Base-by-base conservation (phyloP, 2,797 vertebrate genomes). In the Amblyraja radiata region DNA sequence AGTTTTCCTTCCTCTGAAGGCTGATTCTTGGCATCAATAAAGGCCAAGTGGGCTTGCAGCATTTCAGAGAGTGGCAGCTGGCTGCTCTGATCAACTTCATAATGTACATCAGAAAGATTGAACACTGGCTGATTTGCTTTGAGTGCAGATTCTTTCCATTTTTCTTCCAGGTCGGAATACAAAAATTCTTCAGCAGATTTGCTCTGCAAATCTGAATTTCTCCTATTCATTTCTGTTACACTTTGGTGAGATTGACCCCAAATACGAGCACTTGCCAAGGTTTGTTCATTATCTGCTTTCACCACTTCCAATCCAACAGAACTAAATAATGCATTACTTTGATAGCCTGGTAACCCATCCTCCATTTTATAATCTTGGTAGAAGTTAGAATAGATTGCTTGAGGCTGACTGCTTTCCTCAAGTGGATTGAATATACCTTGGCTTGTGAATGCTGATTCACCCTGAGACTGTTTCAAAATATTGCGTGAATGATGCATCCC, bases 1-100 rank as follows among this genome's bases (percentile, higher is more conserved):
- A 94, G 94, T 0, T 93, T 94, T 74, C 95, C 95, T 94, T 96
- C 95, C 58, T 92, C 23, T 36, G 76, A 76, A 58, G 39, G 39
- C 9, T 58, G 21, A 54, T 10, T 88, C 6, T 10, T 1, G 39
- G 8, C 73, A 76, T 92, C 71, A 58, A 18, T 92, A 68, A 23
- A 10, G 74, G 23, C 39, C 39, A 58, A 11, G 28, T 76, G 23
- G 28, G 46, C 32, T 74, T 54, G 36, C 39, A 74, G 25, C 13
- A 18, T 58, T 46, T 74, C 46, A 54, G 84, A 88, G 36, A 14
- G 10, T 76, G 73, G 58, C 39, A 91, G 25, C 0, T 16, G 68
- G 1, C 11, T n/a, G 25, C 14, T 1, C 10, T 92, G 68, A 74
- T 92, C 63, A 71, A 9, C 39, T 74, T 92, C 46, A 58, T 71